Evolutionary conservation across 2,888 invertebrate genomes (phyloP).

Genomic region (Artemia sinica): DNA sequence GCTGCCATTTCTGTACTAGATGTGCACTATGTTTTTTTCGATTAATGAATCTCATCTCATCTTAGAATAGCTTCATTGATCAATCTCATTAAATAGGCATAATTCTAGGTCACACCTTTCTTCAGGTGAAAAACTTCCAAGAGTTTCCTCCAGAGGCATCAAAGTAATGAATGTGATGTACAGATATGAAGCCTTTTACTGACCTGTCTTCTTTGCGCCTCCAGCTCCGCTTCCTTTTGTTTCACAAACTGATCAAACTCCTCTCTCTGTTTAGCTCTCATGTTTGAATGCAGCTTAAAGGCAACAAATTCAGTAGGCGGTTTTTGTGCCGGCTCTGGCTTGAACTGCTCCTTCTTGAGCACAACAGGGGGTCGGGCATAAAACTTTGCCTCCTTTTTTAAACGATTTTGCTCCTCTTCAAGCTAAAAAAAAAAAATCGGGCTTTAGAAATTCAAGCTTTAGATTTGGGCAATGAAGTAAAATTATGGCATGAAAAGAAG

Average conservation of each 20-base stretch:
- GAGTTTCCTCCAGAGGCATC: too few species aligned
- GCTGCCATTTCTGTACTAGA: too few species aligned
- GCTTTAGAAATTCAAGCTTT: too few species aligned
- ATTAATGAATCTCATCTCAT: too few species aligned
- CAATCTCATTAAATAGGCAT: too few species aligned
- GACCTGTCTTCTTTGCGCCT: constrained; percentile 5
- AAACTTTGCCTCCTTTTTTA: not conserved
- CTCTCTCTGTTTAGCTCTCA: not conserved
- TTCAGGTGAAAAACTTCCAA: too few species aligned
- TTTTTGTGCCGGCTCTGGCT: not conserved
- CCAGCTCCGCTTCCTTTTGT: not conserved
- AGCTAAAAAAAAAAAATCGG: not conserved
- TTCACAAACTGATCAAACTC: not conserved
- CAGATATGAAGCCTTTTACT: not conserved
- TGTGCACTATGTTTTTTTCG: too few species aligned
- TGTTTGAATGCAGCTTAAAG: not conserved
- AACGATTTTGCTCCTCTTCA: not conserved
- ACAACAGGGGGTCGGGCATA: not conserved
- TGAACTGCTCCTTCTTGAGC: not conserved
- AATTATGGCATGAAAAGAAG: too few species aligned
- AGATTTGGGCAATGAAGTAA: too few species aligned
- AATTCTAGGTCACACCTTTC: too few species aligned
- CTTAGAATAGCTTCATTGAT: too few species aligned
- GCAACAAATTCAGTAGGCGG: not conserved
- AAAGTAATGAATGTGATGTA: too few species aligned